These are phyloP conservation scores for Crossaster papposus DNA, from an alignment of 53 echinoderm and acorn worm genomes.

Conservation along the genomic window DNA sequence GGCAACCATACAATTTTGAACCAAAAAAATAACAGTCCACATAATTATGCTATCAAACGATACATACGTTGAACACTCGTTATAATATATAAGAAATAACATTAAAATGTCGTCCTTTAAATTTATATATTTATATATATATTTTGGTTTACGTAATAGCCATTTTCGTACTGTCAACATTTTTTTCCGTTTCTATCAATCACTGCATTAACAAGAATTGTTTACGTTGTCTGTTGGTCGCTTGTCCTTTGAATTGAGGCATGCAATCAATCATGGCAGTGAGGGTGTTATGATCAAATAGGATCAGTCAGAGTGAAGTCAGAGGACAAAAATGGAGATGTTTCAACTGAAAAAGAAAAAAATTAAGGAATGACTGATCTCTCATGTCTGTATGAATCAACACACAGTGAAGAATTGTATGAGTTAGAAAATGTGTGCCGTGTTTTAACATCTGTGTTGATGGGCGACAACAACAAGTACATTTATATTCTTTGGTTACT, in stretches of 20 bases:
- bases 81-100: conserved; percentile 42
- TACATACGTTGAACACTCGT: conserved; percentile 51
- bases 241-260: conserved; percentile 23
- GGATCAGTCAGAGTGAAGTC: conserved; percentile 1
- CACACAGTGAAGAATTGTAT: conserved; percentile 30
- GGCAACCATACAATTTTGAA: conserved; percentile 46
- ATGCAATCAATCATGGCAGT: conserved; percentile 59
- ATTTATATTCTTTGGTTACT: neutral
- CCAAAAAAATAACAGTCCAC: conserved; percentile 30
- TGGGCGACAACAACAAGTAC: conserved; percentile 7
- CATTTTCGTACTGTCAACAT: conserved; percentile 12
- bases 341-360: conserved; percentile 14
- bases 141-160: neutral
- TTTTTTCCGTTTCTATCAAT: conserved; percentile 1
- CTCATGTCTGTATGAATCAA: conserved; percentile 37
- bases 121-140: conserved; percentile 18
- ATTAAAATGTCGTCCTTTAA: conserved; percentile 31
- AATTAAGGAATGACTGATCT: conserved; percentile 26
- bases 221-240: conserved; percentile 44
- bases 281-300: conserved; percentile 37
- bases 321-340: conserved; percentile 34
- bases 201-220: conserved; percentile 63
- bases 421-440: conserved; percentile 44
- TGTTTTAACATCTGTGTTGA: conserved; percentile 9
- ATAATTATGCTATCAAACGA: conserved; percentile 44